Conservation (phyloP, 2,797 vertebrate genomes). For the Periparus ater region DNA sequence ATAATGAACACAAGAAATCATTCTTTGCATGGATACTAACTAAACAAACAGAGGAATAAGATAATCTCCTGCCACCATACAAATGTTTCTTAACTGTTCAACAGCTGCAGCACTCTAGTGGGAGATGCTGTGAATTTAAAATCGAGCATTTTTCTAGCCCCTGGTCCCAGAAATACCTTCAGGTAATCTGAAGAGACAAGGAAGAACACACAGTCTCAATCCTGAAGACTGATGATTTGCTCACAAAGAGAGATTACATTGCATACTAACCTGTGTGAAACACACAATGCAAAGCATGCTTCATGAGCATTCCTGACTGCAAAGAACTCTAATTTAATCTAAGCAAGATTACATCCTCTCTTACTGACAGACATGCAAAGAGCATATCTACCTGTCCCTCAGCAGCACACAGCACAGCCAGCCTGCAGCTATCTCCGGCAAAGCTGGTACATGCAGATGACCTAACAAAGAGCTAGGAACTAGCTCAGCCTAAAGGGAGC, state of each 20-base stretch:
- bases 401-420: not conserved
- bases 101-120: not conserved
- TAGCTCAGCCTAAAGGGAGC: not conserved
- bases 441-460: not conserved
- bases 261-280: not conserved
- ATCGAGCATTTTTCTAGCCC: not conserved
- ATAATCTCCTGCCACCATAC: not conserved
- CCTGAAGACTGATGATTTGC: not conserved
- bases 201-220: not conserved
- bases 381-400: not conserved
- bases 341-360: not conserved
- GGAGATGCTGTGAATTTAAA: not conserved
- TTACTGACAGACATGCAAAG: not conserved
- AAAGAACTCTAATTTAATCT: not conserved
- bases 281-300: not conserved
- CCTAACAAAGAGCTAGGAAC: not conserved
- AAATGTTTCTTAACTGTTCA: not conserved
- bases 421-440: not conserved
- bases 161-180: not conserved
- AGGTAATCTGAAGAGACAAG: not conserved
- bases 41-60: not conserved
- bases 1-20: not conserved
- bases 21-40: not conserved
- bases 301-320: not conserved
- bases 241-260: not conserved